Evolutionary conservation across 2,113 vertebrate genomes (phyloP).

Genomic region (Brachypodius melanocephalos): DNA sequence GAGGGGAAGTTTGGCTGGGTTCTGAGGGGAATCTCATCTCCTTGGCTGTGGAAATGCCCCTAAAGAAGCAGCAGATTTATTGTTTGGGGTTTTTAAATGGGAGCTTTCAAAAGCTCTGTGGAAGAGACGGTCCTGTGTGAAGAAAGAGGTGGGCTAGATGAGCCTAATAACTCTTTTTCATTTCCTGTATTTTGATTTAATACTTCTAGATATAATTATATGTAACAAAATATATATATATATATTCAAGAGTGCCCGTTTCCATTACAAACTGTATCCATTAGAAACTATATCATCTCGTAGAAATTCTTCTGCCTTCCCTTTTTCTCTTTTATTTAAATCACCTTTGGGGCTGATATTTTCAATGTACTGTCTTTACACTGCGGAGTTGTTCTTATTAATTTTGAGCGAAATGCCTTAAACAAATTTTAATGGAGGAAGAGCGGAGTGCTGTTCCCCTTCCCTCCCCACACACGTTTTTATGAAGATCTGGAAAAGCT

Average conservation of each 20-base stretch:
- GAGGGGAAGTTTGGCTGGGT: background rate
- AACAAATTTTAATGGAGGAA: background rate
- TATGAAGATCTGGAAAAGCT: background rate
- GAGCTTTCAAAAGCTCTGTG: background rate
- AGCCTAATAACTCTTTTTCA: background rate
- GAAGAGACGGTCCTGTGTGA: background rate
- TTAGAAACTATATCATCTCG: background rate
- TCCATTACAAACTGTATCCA: background rate
- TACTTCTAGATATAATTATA: background rate
- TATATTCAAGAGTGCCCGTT: background rate
- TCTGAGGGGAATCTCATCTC: background rate
- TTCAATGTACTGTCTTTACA: background rate
- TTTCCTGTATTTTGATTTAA: constrained; percentile 5
- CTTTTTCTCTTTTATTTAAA: constrained; percentile 16
- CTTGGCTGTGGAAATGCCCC: background rate
- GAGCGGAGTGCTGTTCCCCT: background rate
- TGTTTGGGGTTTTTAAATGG: background rate
- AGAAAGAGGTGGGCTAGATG: background rate
- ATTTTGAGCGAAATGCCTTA: constrained; percentile 10
- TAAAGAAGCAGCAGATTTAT: background rate
- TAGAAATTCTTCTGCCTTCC: background rate
- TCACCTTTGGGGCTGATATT: constrained; percentile 21
- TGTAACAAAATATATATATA: background rate
- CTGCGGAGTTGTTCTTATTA: constrained; percentile 14
- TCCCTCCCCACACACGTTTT: background rate